A percentile compares a stretch with the other conserved stretches of the same genome.
Evolutionary conservation across 1,140 invertebrate genomes (phyloP).

Genomic region (Dinoponera quadriceps): DNA sequence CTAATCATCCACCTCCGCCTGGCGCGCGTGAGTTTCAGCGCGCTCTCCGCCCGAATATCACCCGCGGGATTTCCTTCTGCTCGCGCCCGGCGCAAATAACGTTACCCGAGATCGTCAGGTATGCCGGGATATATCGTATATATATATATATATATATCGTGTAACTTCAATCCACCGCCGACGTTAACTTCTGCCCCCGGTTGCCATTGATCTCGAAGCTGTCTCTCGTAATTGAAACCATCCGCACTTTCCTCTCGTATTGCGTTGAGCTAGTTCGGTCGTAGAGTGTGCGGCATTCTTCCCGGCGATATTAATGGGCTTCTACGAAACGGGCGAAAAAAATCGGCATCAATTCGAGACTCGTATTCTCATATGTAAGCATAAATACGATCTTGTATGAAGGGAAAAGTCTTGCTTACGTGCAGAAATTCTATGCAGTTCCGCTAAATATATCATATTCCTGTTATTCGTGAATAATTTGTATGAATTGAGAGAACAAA

Average conservation of each 20-base stretch:
- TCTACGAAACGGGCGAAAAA: too few species aligned
- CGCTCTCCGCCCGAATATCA: background rate
- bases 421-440: too few species aligned
- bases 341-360: too few species aligned
- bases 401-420: too few species aligned
- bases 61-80: slow-evolving; percentile 13
- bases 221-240: background rate
- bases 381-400: too few species aligned
- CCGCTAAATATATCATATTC: too few species aligned
- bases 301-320: background rate
- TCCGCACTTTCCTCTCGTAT: background rate
- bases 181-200: background rate
- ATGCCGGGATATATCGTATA: background rate
- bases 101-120: background rate
- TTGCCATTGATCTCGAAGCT: slow-evolving; percentile 1
- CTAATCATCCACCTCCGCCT: slow-evolving; percentile 15
- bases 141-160: too few species aligned
- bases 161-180: background rate
- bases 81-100: slow-evolving; percentile 10
- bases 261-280: too few species aligned
- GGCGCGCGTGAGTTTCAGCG: background rate
- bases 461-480: too few species aligned
- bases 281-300: too few species aligned
- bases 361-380: too few species aligned
- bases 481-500: too few species aligned